phyloP scores from a whole-genome alignment of 2,797 vertebrate species.

The Pseudochromis fuscus region DNA sequence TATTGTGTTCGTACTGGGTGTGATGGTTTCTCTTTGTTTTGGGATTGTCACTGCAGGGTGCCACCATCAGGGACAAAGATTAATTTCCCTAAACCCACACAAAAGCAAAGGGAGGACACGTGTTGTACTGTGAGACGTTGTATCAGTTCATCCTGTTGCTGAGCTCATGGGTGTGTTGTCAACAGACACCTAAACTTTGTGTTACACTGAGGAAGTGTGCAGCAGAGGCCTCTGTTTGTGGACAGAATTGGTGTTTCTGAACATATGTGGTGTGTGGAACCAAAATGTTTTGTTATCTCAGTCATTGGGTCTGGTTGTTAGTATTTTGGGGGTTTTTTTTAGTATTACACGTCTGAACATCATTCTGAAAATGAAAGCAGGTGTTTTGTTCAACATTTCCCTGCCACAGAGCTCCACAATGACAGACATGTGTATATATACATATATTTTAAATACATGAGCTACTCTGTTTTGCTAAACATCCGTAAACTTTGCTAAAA shows the following conservation, averaged over 20 bases:
- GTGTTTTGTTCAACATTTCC: too few relatives aligned
- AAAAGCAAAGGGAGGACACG: constrained; percentile 7
- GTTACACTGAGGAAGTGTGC: constrained; percentile 27
- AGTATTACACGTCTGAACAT: neutral
- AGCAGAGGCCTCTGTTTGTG: constrained; percentile 4
- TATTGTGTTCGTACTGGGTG: constrained; percentile 47
- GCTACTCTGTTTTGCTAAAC: too few relatives aligned
- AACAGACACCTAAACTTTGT: constrained; percentile 10
- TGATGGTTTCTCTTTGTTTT: constrained; percentile 69
- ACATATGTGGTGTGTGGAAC: constrained; percentile 14
- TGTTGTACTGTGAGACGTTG: neutral
- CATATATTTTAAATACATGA: too few relatives aligned
- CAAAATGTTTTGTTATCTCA: neutral
- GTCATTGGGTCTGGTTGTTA: constrained; percentile 1
- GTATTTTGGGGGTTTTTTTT: neutral
- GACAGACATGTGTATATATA: too few relatives aligned
- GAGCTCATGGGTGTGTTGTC: neutral
- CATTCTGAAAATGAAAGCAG: neutral
- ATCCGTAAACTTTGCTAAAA: too few relatives aligned
- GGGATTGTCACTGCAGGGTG: constrained; percentile 57
- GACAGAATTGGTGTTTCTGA: constrained; percentile 25
- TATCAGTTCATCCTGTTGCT: neutral
- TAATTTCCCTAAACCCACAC: constrained; percentile 31
- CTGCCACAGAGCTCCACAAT: neutral
- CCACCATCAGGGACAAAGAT: constrained; percentile 49